phyloP scores from a whole-genome alignment of 2,113 vertebrate genomes.

The Phrynosoma platyrhinos region DNA sequence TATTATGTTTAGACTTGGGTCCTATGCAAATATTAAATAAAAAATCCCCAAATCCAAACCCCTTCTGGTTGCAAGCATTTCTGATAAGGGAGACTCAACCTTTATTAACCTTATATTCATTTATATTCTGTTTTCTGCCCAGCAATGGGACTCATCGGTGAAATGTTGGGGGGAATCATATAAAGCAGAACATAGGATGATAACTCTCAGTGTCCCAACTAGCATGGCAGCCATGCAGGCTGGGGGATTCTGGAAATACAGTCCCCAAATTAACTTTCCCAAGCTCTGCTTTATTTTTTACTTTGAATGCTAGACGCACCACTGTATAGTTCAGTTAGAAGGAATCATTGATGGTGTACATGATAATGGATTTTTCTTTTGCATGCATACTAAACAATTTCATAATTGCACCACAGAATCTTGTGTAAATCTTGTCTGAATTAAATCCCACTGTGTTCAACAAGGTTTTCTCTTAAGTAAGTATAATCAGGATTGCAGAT shows the following conservation, averaged over 20 bases:
- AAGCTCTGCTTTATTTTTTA: not conserved
- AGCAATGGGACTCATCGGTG: no score
- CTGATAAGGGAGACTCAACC: no score
- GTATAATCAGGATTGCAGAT: not conserved
- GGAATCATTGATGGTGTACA: not conserved
- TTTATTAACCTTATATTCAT: no score
- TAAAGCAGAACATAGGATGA: not conserved
- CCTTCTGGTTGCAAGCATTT: no score
- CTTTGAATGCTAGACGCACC: not conserved
- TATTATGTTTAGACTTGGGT: no score
- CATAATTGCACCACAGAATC: not conserved
- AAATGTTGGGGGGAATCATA: not conserved
- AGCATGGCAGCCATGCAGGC: not conserved
- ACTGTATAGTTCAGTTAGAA: not conserved
- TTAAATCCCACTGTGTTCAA: not conserved
- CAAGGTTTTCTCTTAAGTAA: not conserved
- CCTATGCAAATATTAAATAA: no score
- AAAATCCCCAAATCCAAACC: no score
- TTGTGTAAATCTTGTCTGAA: not conserved
- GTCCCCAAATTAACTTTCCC: not conserved
- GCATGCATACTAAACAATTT: not conserved
- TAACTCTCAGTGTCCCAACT: not conserved
- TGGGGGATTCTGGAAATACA: not conserved
- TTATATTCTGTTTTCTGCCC: no score
- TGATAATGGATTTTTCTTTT: not conserved